Evolutionary conservation across 1,140 invertebrate genomes (phyloP).

Genomic region (Aricia agestis): DNA sequence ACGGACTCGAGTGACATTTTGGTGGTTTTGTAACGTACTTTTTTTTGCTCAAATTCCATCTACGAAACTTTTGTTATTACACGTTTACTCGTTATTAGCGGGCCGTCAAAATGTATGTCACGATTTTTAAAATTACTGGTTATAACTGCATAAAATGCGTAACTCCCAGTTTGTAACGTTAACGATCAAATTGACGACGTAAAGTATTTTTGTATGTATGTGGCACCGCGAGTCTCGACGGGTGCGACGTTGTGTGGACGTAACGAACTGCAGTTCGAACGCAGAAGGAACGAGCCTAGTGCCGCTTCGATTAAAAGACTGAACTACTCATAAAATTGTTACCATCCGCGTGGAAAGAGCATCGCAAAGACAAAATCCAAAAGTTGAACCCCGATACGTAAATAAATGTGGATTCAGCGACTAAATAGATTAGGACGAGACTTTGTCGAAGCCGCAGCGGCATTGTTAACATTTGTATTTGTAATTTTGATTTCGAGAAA

Average conservation of each 20-base stretch:
- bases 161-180: not conserved
- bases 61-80: not conserved
- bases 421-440: not conserved
- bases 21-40: not conserved
- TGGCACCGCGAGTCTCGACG: not conserved
- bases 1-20: not conserved
- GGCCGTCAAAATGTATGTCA: not conserved
- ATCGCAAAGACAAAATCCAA: not conserved
- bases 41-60: not conserved
- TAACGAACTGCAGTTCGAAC: not conserved
- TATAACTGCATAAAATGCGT: not conserved
- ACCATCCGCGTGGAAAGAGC: not conserved
- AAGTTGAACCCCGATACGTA: not conserved
- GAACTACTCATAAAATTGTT: constrained; percentile 1
- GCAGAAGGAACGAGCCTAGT: not conserved
- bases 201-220: not conserved
- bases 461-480: not conserved
- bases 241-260: not conserved
- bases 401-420: not conserved
- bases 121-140: not conserved
- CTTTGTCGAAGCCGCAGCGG: not conserved
- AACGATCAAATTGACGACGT: not conserved
- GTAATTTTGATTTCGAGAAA: not conserved
- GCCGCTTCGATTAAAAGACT: not conserved
- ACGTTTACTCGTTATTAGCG: not conserved